Evolutionary conservation across 1,140 invertebrate genomes (phyloP).

Genomic region (Cotesia vestalis): DNA sequence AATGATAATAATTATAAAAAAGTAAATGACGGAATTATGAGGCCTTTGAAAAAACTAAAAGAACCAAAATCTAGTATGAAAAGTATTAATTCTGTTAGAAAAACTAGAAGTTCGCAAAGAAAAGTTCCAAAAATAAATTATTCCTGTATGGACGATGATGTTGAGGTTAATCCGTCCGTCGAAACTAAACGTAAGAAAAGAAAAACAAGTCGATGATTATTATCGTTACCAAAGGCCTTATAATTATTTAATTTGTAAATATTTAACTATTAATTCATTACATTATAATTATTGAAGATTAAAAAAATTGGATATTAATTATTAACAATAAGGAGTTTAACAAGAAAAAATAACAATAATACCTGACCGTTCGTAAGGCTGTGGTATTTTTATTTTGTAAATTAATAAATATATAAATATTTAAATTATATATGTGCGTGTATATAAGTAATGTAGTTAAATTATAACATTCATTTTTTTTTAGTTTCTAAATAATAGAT

Average conservation of each 20-base stretch:
- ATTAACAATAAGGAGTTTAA: not conserved
- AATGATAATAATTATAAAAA: slow-evolving; percentile 42
- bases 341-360: slow-evolving; percentile 21
- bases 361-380: slow-evolving; percentile 43
- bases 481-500: slow-evolving; percentile 22
- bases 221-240: slow-evolving; percentile 3
- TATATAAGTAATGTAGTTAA: slow-evolving; percentile 22
- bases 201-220: slow-evolving; percentile 59
- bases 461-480: slow-evolving; percentile 7
- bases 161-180: slow-evolving; percentile 54
- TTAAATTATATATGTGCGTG: slow-evolving; percentile 20
- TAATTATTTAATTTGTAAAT: slow-evolving; percentile 10
- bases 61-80: slow-evolving; percentile 29
- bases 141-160: slow-evolving; percentile 55
- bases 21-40: slow-evolving; percentile 40
- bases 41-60: slow-evolving; percentile 38
- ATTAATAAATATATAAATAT: slow-evolving; percentile 21
- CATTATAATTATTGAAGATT: slow-evolving; percentile 23
- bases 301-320: not conserved
- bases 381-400: slow-evolving; percentile 39
- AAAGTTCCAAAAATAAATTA: slow-evolving; percentile 60
- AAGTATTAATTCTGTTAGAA: slow-evolving; percentile 37
- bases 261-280: slow-evolving; percentile 24
- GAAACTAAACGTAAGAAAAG: slow-evolving; percentile 55
- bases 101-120: slow-evolving; percentile 56